phyloP scores from a whole-genome alignment of 2,113 vertebrate species.

The Corydoras sp. region DNA sequence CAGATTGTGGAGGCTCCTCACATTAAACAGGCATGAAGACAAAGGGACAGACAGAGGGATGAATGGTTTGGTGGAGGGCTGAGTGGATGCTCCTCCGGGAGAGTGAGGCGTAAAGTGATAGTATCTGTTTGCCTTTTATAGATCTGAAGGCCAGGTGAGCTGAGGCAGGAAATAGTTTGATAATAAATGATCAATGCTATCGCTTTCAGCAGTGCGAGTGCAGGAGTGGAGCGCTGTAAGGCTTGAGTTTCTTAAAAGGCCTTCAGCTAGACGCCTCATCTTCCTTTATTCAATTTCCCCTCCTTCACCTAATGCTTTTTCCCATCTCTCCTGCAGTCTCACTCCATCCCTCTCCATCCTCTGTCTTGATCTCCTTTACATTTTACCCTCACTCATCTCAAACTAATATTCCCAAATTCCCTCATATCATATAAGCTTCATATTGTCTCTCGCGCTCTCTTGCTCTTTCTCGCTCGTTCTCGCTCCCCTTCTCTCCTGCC shows the following conservation, averaged over 20 bases:
- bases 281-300: conserved; percentile 27
- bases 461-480: no score
- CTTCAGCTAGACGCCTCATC: conserved; percentile 31
- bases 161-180: conserved; percentile 54
- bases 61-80: conserved; percentile 12
- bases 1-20: neutral
- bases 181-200: conserved; percentile 65
- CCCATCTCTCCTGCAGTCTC: conserved; percentile 23
- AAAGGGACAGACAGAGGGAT: conserved; percentile 12
- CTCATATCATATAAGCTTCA: neutral
- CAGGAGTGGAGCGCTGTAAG: conserved; percentile 2
- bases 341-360: neutral
- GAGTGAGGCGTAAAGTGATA: conserved; percentile 41
- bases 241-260: conserved; percentile 37
- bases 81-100: conserved; percentile 12
- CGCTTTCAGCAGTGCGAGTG: conserved; percentile 48
- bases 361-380: neutral
- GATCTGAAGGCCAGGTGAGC: conserved; percentile 12
- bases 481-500: no score
- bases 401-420: neutral
- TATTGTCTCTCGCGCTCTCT: no score
- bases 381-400: neutral
- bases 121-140: conserved; percentile 14
- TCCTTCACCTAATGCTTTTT: conserved; percentile 40
- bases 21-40: neutral